Base-by-base conservation (phyloP, 2,113 vertebrate genomes). In the Indri indri region DNA sequence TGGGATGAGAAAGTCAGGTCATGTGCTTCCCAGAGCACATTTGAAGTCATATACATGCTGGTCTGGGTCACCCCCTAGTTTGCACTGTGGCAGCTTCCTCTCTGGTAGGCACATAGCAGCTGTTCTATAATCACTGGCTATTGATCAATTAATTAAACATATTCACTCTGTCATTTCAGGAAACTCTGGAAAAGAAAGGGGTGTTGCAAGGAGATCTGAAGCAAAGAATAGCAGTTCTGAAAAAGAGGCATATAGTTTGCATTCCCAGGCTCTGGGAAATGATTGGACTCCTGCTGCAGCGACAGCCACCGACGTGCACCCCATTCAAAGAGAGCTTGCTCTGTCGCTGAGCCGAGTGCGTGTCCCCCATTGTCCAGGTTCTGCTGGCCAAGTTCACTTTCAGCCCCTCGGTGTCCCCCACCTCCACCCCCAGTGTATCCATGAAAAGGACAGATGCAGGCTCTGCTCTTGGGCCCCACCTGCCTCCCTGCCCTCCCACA, bases 71-170 rank as follows among this genome's bases (percentile, higher is more conserved):
- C 54, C 42, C 17, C n/a, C 47, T 27, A 30, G 66, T 87, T 45
- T 65, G 40, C 10, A 37, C 0, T 0, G 22, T 76, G 88, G 42
- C 42, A 27, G n/a, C 45, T 71, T 95, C 34, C 52, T 82, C 32
- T 85, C 80, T 37, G n/a, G 16, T 59, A 84, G 42, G 40, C 71
- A 45, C 52, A 54, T 16, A 61, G 71, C 76, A 96, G 86, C 66
- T 96, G 85, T 83, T 89, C 93, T 94, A 74, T 76, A 83, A 94
- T 76, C 87, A 79, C 73, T 54, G 77, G 86, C 45, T 93, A 52
- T 92, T 93, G 94, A 96, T 32, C 54, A 81, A 90, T 96, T 90
- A 95, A 94, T 96, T 96, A 95, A 74, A 80, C 32, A 59, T 86
- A 80, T 73, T 94, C 91, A 50, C 32, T 61, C 34, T 79, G 84